Conservation (phyloP, 2,113 vertebrate species). For the Istiophorus platypterus region DNA sequence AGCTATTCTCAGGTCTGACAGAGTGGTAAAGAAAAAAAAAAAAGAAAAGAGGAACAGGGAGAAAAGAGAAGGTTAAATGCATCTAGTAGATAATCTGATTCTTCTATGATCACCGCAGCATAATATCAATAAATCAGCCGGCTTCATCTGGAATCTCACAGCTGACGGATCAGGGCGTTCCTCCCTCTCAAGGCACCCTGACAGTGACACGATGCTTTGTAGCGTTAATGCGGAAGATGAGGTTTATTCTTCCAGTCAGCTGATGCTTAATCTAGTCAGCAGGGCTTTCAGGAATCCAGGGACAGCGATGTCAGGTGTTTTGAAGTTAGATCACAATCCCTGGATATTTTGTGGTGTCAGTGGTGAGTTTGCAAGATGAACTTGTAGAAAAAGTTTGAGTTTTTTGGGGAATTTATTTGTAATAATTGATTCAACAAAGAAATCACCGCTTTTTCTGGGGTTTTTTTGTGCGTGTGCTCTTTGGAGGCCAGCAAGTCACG, state of each 20-base stretch:
- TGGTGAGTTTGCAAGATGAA: constrained; percentile 10
- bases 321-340: constrained; percentile 28
- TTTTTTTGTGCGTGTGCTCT: background rate
- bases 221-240: constrained; percentile 56
- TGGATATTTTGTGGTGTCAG: constrained; percentile 6
- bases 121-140: constrained; percentile 4
- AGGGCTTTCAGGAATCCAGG: constrained; percentile 38
- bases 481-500: background rate
- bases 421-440: background rate
- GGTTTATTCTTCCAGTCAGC: constrained; percentile 68
- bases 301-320: constrained; percentile 38
- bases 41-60: background rate
- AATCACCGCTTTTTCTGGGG: background rate
- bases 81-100: constrained; percentile 17
- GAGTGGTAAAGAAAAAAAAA: background rate
- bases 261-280: constrained; percentile 69
- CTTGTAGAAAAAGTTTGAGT: background rate
- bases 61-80: constrained; percentile 1
- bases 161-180: constrained; percentile 25
- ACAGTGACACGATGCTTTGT: constrained; percentile 32
- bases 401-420: background rate
- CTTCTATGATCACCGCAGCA: background rate
- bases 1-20: background rate
- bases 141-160: background rate
- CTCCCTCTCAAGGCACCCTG: constrained; percentile 1